phyloP scores from a whole-genome alignment of 2,888 invertebrate species.

The Dromius quadrimaculatus region DNA sequence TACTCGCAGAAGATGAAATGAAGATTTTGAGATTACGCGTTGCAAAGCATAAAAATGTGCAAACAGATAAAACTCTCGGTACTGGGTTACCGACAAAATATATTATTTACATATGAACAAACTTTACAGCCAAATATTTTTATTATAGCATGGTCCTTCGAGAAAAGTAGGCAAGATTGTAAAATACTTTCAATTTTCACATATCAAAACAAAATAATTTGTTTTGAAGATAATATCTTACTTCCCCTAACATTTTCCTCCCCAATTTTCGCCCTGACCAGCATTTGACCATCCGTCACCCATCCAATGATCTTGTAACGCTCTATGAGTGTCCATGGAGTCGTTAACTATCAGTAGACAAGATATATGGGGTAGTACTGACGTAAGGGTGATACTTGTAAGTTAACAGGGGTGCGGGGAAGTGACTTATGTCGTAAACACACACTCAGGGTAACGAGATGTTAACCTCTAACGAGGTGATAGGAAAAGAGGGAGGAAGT shows the following conservation, averaged over 20 bases:
- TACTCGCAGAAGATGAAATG: background rate
- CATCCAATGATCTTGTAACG: conserved; percentile 5
- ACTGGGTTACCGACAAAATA: conserved; percentile 21
- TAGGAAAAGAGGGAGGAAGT: background rate
- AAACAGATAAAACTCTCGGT: conserved; percentile 33
- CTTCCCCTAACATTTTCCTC: background rate
- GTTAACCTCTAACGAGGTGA: conserved; percentile 61
- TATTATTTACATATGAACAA: conserved; percentile 22
- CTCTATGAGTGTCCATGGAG: conserved; percentile 48
- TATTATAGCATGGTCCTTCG: too few relatives aligned
- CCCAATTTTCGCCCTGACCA: background rate
- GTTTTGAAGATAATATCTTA: too few relatives aligned
- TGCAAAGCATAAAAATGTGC: conserved; percentile 2
- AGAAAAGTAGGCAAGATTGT: too few relatives aligned
- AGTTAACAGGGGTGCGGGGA: background rate
- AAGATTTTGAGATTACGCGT: background rate
- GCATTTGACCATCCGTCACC: background rate
- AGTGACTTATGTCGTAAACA: conserved; percentile 66
- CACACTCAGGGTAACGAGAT: conserved; percentile 67
- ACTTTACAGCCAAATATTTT: too few relatives aligned
- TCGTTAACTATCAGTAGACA: conserved; percentile 44
- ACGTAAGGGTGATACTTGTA: too few relatives aligned
- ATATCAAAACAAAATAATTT: too few relatives aligned
- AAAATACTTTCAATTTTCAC: too few relatives aligned
- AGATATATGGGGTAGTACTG: conserved; percentile 6